Conservation (phyloP, 64 coral and sea anemone genomes). For the Anthopleura sola region DNA sequence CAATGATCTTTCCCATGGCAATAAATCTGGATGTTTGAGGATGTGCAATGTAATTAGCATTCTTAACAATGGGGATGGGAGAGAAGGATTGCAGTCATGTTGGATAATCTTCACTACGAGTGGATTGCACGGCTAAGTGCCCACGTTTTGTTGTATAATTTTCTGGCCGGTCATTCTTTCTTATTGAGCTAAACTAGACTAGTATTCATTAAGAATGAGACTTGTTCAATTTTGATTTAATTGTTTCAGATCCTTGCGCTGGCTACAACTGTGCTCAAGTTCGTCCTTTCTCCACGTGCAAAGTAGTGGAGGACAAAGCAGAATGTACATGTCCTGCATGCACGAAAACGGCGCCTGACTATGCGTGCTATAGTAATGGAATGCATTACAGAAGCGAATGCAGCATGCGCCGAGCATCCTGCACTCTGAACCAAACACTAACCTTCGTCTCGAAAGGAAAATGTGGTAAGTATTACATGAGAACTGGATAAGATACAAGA, state of each 20-base stretch:
- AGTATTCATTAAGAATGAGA: too few species aligned
- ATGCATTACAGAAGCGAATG: conserved; percentile 34
- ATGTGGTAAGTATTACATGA: conserved; percentile 11
- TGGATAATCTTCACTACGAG: too few species aligned
- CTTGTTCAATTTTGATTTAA: background rate
- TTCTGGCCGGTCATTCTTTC: too few species aligned
- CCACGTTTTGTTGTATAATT: too few species aligned
- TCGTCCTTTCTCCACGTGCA: conserved; percentile 21
- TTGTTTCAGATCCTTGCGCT: background rate
- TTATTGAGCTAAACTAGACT: too few species aligned
- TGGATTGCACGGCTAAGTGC: too few species aligned
- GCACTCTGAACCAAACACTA: background rate
- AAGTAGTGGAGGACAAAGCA: conserved; percentile 6
- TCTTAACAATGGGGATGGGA: too few species aligned
- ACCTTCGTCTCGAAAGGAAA: conserved; percentile 10
- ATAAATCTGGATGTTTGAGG: too few species aligned
- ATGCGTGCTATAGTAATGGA: conserved; percentile 3
- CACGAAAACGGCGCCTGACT: background rate
- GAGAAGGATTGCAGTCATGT: too few species aligned
- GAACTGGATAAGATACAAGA: too few species aligned
- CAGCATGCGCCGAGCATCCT: conserved; percentile 11
- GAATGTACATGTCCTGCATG: background rate
- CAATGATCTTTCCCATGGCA: too few species aligned
- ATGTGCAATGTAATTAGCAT: too few species aligned
- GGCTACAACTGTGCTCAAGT: background rate